phyloP scores from a whole-genome alignment of 2,888 invertebrate genomes.

The Agelastica alni region DNA sequence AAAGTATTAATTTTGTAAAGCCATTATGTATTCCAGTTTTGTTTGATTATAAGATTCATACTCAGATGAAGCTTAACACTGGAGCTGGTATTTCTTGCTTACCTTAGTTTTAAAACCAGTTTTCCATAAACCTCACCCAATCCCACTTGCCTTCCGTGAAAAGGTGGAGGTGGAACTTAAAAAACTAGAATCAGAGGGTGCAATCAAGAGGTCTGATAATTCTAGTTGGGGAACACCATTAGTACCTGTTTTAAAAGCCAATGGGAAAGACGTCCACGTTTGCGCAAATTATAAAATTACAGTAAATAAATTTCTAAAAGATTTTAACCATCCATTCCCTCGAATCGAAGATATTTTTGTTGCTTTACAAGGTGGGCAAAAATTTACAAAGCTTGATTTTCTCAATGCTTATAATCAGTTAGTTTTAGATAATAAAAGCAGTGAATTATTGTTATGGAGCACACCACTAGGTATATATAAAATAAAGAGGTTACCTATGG shows the following conservation, averaged over 20 bases:
- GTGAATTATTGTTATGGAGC: constrained; percentile 37
- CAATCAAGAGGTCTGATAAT: constrained; percentile 13
- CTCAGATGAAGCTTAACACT: constrained; percentile 10
- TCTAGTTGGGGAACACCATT: constrained; percentile 24
- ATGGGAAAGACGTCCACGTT: constrained; percentile 27
- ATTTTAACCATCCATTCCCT: constrained; percentile 17
- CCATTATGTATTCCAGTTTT: too few species aligned
- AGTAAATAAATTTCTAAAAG: constrained; percentile 32
- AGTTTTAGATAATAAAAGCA: constrained; percentile 34
- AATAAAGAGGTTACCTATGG: too few species aligned
- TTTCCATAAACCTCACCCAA: constrained; percentile 11
- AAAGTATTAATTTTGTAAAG: constrained; percentile 1
- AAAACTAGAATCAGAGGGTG: constrained; percentile 17
- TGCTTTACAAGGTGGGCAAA: constrained; percentile 6
- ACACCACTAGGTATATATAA: constrained; percentile 45
- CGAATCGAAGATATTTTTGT: constrained; percentile 15
- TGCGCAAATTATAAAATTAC: constrained; percentile 41
- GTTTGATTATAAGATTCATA: not conserved
- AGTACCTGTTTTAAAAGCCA: constrained; percentile 26
- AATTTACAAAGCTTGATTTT: constrained; percentile 16
- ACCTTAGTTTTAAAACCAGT: constrained; percentile 9
- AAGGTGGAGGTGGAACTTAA: constrained; percentile 18
- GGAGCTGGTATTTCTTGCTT: constrained; percentile 13
- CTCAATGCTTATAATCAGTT: constrained; percentile 15
- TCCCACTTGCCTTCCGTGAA: constrained; percentile 16